Percentiles rank a stretch among this genome's conserved stretches.
Evolutionary conservation across 2,888 invertebrate species (phyloP).

Genomic region (Chirona hameri): DNA sequence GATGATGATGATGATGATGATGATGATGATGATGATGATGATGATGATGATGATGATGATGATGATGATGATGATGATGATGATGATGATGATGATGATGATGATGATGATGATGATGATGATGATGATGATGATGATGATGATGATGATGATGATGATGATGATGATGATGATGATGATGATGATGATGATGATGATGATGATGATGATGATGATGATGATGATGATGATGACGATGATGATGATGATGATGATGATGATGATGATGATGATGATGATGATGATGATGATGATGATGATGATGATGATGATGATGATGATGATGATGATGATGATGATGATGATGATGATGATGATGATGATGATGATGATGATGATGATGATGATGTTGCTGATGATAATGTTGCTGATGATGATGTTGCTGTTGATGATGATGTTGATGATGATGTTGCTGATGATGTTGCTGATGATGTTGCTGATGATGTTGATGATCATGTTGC

Average conservation of each 20-base stretch:
- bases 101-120: constrained; percentile 22
- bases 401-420: too few species aligned
- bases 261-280: constrained; percentile 22
- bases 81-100: constrained; percentile 11
- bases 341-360: constrained; percentile 22
- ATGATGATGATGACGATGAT: constrained; percentile 22
- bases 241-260: constrained; percentile 22
- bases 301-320: constrained; percentile 22
- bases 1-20: constrained; percentile 22
- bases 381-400: too few species aligned
- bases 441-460: too few species aligned
- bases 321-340: constrained; percentile 22
- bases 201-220: constrained; percentile 22
- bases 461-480: too few species aligned
- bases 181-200: constrained; percentile 22
- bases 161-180: too few species aligned
- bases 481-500: too few species aligned
- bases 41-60: constrained; percentile 22
- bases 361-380: too few species aligned
- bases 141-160: too few species aligned
- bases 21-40: constrained; percentile 22
- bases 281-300: constrained; percentile 22
- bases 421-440: too few species aligned
- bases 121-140: constrained; percentile 22
- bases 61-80: constrained; percentile 22